Conservation (phyloP, 2,888 invertebrate genomes). For the Fabriciana adippe region DNA sequence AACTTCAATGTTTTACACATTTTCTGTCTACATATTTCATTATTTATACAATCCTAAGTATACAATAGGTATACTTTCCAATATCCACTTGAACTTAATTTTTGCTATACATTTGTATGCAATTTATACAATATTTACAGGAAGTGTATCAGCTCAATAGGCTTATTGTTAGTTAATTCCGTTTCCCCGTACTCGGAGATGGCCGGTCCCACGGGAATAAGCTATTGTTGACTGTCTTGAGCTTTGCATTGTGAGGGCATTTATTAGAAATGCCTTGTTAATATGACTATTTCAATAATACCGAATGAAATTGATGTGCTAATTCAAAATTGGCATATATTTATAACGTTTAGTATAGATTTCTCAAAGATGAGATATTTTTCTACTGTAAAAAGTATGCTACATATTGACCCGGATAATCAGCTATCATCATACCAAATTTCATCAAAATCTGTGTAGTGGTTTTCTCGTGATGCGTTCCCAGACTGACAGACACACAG, state of each 20-base stretch:
- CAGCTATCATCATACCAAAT: too few relatives aligned
- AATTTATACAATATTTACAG: constrained; percentile 12
- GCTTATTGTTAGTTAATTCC: constrained; percentile 44
- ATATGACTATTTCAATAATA: constrained; percentile 36
- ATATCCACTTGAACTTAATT: background rate
- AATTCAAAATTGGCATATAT: too few relatives aligned
- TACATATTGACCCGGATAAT: too few relatives aligned
- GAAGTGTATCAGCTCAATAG: constrained; percentile 24
- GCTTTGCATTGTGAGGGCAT: constrained; percentile 36
- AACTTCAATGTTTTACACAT: too few relatives aligned
- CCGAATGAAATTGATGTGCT: too few relatives aligned
- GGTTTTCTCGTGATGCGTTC: too few relatives aligned
- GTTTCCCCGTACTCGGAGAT: constrained; percentile 45
- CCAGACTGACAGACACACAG: too few relatives aligned
- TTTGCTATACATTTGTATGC: constrained; percentile 2
- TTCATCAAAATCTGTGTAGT: too few relatives aligned
- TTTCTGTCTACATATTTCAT: background rate
- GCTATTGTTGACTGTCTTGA: constrained; percentile 42
- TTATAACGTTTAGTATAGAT: too few relatives aligned
- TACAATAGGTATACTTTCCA: too few relatives aligned
- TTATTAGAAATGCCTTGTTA: constrained; percentile 21
- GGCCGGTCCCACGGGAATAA: constrained; percentile 50
- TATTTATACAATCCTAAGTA: background rate
- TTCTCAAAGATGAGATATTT: too few relatives aligned
- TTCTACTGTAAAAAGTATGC: too few relatives aligned